Base-by-base conservation (phyloP, 1,140 invertebrate genomes). In the Paralvinella palmiformis region DNA sequence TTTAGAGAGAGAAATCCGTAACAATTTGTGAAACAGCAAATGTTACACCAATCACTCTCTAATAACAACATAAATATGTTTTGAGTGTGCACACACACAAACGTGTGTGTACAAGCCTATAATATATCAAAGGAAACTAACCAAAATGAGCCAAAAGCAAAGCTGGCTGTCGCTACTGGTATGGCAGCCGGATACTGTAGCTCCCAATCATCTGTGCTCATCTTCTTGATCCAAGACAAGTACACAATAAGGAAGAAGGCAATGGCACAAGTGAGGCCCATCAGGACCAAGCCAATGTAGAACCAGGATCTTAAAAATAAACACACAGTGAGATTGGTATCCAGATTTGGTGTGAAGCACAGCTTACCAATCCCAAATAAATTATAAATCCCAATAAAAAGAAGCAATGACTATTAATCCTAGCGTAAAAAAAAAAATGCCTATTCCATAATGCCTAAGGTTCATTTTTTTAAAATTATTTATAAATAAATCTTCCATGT, bases 171-270 rank as follows among this genome's bases (percentile, higher is more conserved):
- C 1, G 79, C 78, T 35, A 78, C 66, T 5, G 79, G 79, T 44
- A 80, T 78, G 17, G 72, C 72, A 20, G 68, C 62, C 7, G 79
- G 78, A 64, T 75, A 76, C 15, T 37, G 56, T 44, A 59, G 72
- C 55, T 79, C 78, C 79, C 79, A 80, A n/a, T 80, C 65, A 62
- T 79, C 75, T 27, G 75, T 70, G 53, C 62, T 66, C 3, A 80
- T 61, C 61, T 79, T 79, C 69, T 79, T 80, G 29, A 76, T 65
- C 31, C 60, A 73, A 1, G 72, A 72, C 31, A 78, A 61, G 58
- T 69, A 80, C 0, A 78, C 59, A 52, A 79, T 73, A 6, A 79
- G 68, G 64, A 78, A 80, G 0, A 71, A 20, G 6, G 71, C 75
- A 59, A 79, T 75, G 29, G 60, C 59, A 32, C 78, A 33, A 62